Base-by-base conservation (phyloP, 2,888 invertebrate species). In the Pycnomerus fuliginosus region DNA sequence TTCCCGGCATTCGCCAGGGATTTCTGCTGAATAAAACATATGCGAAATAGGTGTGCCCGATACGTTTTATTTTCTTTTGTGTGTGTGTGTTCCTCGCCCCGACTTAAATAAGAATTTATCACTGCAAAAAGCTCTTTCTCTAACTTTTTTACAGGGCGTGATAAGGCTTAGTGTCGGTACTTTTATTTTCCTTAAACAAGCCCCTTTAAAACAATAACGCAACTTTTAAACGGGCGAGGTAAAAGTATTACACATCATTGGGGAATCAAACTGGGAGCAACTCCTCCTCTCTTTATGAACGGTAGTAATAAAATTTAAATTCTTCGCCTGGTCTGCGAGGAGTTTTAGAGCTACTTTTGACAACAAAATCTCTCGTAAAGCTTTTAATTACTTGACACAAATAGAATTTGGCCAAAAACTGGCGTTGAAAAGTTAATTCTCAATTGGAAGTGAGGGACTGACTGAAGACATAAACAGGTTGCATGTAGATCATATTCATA, bases 71-170 rank as follows among this genome's bases (percentile, higher is more conserved):
- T 48, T 51, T 44, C 46, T 52, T 50, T 40, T 51, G 45, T 48
- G 46, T 47, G 25, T 42, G 25, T 48, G 46, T 47, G 22, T 42
- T 16, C 41, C 16, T 27, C 24, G 17, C 34, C 38, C 34, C 43
- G 33, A 15, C 29, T 46, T 35, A 51, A 52, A 57, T 51, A 51
- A 50, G 52, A 57, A 57, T 55, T 49, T 53, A 53, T 55, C 30
- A 38, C 41, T 3, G 45, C 45, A 48, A 46, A 46, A 40, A 48
- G 44, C 47, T 27, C 34, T 42, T 31, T 31, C 28, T 49, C 44
- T 50, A 29, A 30, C 27, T 39, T 53, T 50, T 42, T 48, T 46
- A 54, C 46, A 41, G 23, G 37, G 35, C 42, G 46, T 46, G 55
- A 54, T 56, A 54, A 56, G 52, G 49, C 46, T 51, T 46, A 45